phyloP scores from a whole-genome alignment of 1,140 invertebrate species.

The Leptinotarsa lineolata region DNA sequence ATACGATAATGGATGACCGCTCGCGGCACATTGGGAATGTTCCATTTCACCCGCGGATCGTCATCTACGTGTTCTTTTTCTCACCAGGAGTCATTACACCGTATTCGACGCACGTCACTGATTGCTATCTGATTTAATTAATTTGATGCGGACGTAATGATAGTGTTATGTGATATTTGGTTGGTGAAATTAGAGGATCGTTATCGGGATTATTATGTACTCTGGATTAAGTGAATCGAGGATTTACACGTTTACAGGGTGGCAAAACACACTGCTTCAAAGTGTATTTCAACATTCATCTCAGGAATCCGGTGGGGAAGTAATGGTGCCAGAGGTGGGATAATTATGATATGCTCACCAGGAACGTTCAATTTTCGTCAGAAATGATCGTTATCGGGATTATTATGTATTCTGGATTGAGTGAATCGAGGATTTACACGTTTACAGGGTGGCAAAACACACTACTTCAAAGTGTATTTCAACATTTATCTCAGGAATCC shows the following conservation, averaged over 20 bases:
- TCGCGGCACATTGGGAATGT: not conserved
- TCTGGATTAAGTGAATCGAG: not conserved
- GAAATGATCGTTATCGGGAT: not conserved
- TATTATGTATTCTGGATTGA: not conserved
- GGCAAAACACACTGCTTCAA: no score
- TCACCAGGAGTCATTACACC: conserved; percentile 1
- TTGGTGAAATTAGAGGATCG: not conserved
- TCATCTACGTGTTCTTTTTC: not conserved
- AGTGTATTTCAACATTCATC: no score
- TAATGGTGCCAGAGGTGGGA: no score
- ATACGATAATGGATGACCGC: conserved; percentile 32
- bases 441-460: no score
- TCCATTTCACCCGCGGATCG: not conserved
- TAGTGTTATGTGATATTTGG: conserved; percentile 8
- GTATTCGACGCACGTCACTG: conserved; percentile 15
- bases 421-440: not conserved
- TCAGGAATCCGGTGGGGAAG: no score
- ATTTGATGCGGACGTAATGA: conserved; percentile 11
- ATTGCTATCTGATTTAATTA: conserved; percentile 21
- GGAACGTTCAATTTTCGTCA: no score
- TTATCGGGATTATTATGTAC: not conserved
- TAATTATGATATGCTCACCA: no score
- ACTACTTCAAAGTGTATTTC: no score
- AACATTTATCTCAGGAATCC: no score
- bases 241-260: not conserved